A percentile compares a stretch with the other conserved stretches of the same genome.
These are phyloP conservation scores for Drosophila nebulosa DNA, from an alignment of 1,140 invertebrate genomes.

Conservation along the genomic window DNA sequence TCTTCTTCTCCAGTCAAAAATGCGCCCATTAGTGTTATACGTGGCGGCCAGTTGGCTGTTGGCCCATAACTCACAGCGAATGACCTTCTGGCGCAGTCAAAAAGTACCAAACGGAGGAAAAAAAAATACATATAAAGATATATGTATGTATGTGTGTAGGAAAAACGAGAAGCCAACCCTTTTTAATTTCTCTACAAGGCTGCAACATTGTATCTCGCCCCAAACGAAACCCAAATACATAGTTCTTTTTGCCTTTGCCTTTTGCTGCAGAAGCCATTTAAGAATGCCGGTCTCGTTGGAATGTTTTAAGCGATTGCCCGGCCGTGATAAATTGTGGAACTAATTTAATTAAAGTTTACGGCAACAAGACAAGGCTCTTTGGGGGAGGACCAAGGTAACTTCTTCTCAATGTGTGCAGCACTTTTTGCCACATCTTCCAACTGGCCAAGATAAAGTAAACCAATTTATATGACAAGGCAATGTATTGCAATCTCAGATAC, in stretches of 20 bases:
- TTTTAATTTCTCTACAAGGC: conserved; percentile 67
- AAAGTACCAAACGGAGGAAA: conserved; percentile 22
- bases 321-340: conserved; percentile 71
- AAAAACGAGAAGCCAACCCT: conserved; percentile 37
- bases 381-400: neutral
- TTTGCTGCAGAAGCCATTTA: conserved; percentile 17
- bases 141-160: neutral
- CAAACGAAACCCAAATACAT: conserved; percentile 38
- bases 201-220: conserved; percentile 34
- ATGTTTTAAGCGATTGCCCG: conserved; percentile 71
- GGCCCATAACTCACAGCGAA: conserved; percentile 70
- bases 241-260: conserved; percentile 10
- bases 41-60: conserved; percentile 34
- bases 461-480: neutral
- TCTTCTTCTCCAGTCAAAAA: conserved; percentile 23
- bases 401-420: neutral
- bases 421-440: neutral
- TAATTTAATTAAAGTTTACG: conserved; percentile 78
- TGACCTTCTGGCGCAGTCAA: conserved; percentile 64
- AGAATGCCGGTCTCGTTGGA: conserved; percentile 47
- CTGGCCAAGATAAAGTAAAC: neutral
- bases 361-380: conserved; percentile 16
- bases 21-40: conserved; percentile 56
- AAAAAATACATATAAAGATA: neutral
- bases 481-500: neutral